Percentiles rank a stretch among this genome's conserved stretches.
phyloP scores from a whole-genome alignment of 2,113 vertebrate species.

The Paradoxurus hermaphroditus region DNA sequence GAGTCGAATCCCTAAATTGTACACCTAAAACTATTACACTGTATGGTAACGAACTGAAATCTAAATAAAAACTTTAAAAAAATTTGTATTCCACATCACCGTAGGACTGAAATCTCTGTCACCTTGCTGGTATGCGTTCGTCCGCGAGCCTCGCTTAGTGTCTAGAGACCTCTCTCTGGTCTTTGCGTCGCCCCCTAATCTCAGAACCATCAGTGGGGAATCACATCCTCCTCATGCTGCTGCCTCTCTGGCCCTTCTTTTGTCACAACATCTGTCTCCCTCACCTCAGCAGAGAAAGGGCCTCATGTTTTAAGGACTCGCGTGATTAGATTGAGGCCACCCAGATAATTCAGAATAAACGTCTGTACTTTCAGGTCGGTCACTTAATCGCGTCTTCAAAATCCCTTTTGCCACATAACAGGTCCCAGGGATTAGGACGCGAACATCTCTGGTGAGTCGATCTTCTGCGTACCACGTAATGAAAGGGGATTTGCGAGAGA shows the following conservation, averaged over 20 bases:
- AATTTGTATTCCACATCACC: not conserved
- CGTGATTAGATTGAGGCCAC: not conserved
- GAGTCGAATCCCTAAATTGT: not conserved
- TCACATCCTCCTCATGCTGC: not conserved
- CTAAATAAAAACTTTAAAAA: not conserved
- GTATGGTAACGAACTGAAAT: not conserved
- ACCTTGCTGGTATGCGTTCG: not conserved
- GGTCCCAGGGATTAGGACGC: not conserved
- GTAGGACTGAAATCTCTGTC: not conserved
- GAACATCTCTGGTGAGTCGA: not conserved
- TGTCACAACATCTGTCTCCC: not conserved
- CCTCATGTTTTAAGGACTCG: not conserved
- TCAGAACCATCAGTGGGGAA: not conserved
- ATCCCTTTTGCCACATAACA: not conserved
- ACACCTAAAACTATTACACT: not conserved
- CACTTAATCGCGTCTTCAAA: not conserved
- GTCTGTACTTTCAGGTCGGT: not conserved
- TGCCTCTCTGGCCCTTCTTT: not conserved
- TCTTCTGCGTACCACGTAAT: not conserved
- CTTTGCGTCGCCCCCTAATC: not conserved
- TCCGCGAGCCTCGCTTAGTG: not conserved
- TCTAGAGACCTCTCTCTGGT: not conserved
- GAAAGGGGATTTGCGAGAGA: not conserved
- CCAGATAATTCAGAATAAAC: not conserved
- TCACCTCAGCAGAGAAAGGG: not conserved